Evolutionary conservation across 2,888 invertebrate species (phyloP).

Genomic region (Protodeltote pygarga): DNA sequence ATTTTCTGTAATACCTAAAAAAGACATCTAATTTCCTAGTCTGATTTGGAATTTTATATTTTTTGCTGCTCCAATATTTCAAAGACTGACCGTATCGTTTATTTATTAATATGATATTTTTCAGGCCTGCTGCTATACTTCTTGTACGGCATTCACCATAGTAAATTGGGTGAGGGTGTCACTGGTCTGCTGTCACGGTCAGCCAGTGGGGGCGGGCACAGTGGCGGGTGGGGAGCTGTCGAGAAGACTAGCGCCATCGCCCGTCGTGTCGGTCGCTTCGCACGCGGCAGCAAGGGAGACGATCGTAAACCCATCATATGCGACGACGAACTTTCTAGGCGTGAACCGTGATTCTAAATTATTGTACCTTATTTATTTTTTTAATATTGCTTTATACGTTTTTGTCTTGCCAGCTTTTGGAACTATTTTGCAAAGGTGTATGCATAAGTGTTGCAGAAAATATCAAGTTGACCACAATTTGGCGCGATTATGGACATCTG

Average conservation of each 20-base stretch:
- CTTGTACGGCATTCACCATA: conserved; percentile 94
- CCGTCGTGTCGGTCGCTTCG: conserved; percentile 74
- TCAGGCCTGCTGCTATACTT: conserved; percentile 93
- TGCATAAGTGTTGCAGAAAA: not conserved
- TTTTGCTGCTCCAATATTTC: too few species aligned
- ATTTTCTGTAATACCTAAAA: too few species aligned
- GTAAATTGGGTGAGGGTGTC: conserved; percentile 90
- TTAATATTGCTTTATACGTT: not conserved
- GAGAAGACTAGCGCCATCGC: conserved; percentile 79
- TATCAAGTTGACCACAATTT: conserved; percentile 17
- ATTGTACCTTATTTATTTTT: conserved; percentile 2
- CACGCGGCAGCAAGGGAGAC: conserved; percentile 73
- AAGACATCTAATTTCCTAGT: too few species aligned
- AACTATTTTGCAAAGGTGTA: conserved; percentile 18
- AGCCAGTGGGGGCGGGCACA: conserved; percentile 71
- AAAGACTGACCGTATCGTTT: not conserved
- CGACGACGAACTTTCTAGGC: conserved; percentile 77
- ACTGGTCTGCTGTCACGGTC: conserved; percentile 77
- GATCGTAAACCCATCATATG: conserved; percentile 81
- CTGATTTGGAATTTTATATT: too few species aligned
- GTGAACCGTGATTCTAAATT: conserved; percentile 75
- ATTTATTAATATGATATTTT: conserved; percentile 41
- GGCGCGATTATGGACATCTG: conserved; percentile 15
- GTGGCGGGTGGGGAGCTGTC: conserved; percentile 80
- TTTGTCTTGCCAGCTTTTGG: conserved; percentile 22